Conservation (phyloP, 2,888 invertebrate species). For the Empis stercorea region DNA sequence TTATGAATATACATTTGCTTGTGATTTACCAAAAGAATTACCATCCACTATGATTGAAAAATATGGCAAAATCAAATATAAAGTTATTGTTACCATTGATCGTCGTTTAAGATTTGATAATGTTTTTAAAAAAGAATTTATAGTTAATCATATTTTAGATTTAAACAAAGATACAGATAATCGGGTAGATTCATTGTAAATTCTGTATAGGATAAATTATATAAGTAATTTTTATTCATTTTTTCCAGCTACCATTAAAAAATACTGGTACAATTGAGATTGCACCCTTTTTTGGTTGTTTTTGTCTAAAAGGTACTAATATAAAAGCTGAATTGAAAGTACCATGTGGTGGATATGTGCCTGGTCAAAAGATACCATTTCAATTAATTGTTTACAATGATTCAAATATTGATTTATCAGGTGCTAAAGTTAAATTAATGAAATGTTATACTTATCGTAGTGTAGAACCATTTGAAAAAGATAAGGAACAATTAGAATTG, state of each 20-base stretch:
- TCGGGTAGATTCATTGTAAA: constrained; percentile 37
- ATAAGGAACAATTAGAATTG: neutral
- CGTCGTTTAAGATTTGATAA: constrained; percentile 78
- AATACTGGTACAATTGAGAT: constrained; percentile 55
- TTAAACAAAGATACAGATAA: constrained; percentile 57
- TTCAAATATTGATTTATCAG: constrained; percentile 51
- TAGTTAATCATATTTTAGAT: constrained; percentile 64
- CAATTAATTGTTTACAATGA: constrained; percentile 59
- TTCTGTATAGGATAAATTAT: neutral
- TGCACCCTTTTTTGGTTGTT: constrained; percentile 49
- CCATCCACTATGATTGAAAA: constrained; percentile 69
- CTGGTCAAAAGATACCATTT: constrained; percentile 59
- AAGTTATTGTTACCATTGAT: constrained; percentile 62
- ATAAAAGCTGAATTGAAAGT: constrained; percentile 49
- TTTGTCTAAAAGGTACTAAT: constrained; percentile 59
- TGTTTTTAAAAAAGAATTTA: constrained; percentile 64
- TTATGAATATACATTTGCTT: constrained; percentile 63
- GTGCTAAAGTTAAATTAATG: constrained; percentile 46
- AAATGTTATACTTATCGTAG: neutral
- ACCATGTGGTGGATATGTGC: constrained; percentile 58
- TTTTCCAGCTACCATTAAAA: constrained; percentile 46
- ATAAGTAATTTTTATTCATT: neutral
- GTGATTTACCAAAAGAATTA: constrained; percentile 42
- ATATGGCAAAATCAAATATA: constrained; percentile 63
- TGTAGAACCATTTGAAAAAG: neutral